Conservation (phyloP, 2,888 invertebrate species). For the Drosophila austrosaltans region DNA sequence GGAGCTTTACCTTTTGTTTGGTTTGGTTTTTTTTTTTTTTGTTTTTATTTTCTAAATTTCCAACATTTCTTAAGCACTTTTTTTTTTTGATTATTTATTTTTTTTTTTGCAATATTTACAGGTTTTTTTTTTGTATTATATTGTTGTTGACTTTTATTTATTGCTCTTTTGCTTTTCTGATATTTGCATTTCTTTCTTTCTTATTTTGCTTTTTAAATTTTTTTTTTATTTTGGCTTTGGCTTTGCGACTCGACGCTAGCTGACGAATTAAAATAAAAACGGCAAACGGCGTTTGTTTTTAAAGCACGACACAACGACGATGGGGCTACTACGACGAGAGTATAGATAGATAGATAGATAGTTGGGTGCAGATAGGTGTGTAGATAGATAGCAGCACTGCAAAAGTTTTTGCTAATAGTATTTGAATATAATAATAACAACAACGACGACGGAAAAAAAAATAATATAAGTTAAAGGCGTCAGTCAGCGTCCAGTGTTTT, state of each 20-base stretch:
- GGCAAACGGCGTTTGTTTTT: slow-evolving; percentile 52
- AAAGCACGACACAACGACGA: slow-evolving; percentile 42
- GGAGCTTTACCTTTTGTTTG: slow-evolving; percentile 13
- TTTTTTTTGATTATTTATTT: neutral
- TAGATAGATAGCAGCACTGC: slow-evolving; percentile 16
- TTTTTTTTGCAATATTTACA: slow-evolving; percentile 42
- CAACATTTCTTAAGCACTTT: slow-evolving; percentile 14
- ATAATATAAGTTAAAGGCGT: slow-evolving; percentile 16
- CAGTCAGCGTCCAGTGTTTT: slow-evolving; percentile 35
- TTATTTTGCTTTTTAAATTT: slow-evolving; percentile 16
- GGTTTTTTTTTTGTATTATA: slow-evolving; percentile 22
- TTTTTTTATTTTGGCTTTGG: slow-evolving; percentile 38
- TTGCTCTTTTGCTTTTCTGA: slow-evolving; percentile 11
- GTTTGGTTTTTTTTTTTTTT: neutral
- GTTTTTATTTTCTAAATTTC: slow-evolving; percentile 1
- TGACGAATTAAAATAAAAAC: slow-evolving; percentile 60
- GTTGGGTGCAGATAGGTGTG: slow-evolving; percentile 32
- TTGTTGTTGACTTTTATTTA: slow-evolving; percentile 40
- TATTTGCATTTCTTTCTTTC: slow-evolving; percentile 22
- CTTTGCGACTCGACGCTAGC: slow-evolving; percentile 46
- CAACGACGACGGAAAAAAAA: slow-evolving; percentile 24
- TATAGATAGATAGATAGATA: slow-evolving; percentile 22
- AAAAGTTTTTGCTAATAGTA: slow-evolving; percentile 16
- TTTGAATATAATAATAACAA: slow-evolving; percentile 11
- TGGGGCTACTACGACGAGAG: slow-evolving; percentile 32